Base-by-base conservation (phyloP, 2,888 invertebrate species). In the Epinotia ramella region DNA sequence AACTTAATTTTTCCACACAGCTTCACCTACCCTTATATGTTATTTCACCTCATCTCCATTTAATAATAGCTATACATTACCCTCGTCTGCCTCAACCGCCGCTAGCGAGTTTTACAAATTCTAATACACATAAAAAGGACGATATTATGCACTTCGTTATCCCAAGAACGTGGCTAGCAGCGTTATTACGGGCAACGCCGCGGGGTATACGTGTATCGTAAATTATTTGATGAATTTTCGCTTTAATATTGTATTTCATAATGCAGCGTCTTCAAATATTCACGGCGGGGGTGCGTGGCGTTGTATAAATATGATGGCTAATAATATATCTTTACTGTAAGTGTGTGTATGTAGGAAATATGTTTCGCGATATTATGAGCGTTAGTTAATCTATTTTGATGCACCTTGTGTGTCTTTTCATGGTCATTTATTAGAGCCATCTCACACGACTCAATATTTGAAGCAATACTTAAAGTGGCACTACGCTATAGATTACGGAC, bases 241-340 rank as follows among this genome's bases (percentile, higher is more conserved):
- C 75, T 75, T 70, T 66, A 71, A 66, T 69, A 60, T 57, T 60
- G 49, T 66, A 60, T 69, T 69, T 60, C 16, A 20, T 57, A 70
- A 75, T 60, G 44, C 53, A 73, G 62, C 46, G 11, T 44, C 65
- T 59, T 69, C 59, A 60, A 60, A 69, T 69, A 69, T 60, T 60
- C 46, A 46, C 24, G 46, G 28, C 69, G 69, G 57, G 67, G 18
- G 40, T 20, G 67, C 18, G 56, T 16, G 16, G 59, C 0, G 44
- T 28, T 28, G 0, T 53, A 18, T 60, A 24, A 59, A 46, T 60
- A 60, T 46, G 46, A 69, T 46, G 69, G 46, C 0, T 24, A n/a
- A 40, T 60, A 46, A 44, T 46, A 59, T 57, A 57, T 57, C 57
- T 68, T 57, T 16, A 3, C 16, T 13, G 12, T 28, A 28, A 28